These are phyloP conservation scores for Pipistrellus pipistrellus DNA, from an alignment of 2,797 vertebrate species.

Conservation along the genomic window DNA sequence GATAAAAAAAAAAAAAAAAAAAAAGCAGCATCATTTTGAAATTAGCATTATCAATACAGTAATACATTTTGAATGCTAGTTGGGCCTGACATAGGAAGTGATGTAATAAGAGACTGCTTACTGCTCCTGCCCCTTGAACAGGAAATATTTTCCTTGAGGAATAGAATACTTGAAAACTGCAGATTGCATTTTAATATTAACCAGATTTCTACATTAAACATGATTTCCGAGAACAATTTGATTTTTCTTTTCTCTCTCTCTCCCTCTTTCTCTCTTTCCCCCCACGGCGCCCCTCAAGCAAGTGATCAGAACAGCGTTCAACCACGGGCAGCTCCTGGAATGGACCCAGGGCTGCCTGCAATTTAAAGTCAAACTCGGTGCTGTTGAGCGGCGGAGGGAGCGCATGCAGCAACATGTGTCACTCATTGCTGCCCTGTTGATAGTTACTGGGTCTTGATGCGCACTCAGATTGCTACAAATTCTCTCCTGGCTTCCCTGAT, in stretches of 20 bases:
- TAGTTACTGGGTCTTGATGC: conserved; percentile 53
- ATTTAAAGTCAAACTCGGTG: conserved; percentile 84
- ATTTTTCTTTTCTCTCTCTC: conserved; percentile 81
- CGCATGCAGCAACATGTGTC: conserved; percentile 70
- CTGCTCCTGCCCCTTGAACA: conserved; percentile 85
- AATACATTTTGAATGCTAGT: conserved; percentile 88
- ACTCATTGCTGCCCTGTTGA: conserved; percentile 75
- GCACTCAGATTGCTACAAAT: conserved; percentile 32
- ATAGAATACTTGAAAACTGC: conserved; percentile 89
- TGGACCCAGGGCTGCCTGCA: conserved; percentile 85
- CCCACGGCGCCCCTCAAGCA: conserved; percentile 68
- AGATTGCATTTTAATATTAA: conserved; percentile 91
- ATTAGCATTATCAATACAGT: conserved; percentile 85
- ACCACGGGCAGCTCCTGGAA: conserved; percentile 86
- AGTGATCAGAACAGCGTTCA: conserved; percentile 85
- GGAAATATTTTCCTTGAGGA: conserved; percentile 90
- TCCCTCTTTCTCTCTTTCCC: conserved; percentile 62
- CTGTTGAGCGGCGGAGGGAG: conserved; percentile 46
- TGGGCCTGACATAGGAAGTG: conserved; percentile 89
- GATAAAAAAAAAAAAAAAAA: neutral
- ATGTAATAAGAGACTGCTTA: conserved; percentile 88
- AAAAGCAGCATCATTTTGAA: conserved; percentile 84
- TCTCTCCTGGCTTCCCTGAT: conserved; percentile 62
- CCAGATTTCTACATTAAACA: conserved; percentile 91
- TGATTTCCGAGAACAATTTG: conserved; percentile 92